Evolutionary conservation across 1,140 invertebrate species (phyloP), one percentile per base, ranked within the genome.

Genomic region (Thaumetopoea pityocampa): DNA sequence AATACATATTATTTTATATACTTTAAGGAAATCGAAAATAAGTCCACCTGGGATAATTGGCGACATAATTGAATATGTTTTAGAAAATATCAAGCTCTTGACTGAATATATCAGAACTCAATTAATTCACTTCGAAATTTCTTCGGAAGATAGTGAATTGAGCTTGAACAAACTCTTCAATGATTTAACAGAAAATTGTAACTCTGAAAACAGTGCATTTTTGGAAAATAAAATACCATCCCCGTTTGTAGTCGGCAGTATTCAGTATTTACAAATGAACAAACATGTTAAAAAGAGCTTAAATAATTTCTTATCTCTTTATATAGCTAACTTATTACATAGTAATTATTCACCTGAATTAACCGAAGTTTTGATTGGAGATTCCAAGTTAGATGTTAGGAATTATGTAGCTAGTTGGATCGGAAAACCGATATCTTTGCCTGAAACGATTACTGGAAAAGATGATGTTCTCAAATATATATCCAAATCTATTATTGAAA

Each of bases 1-100:
- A 68, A 86, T 92, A 17, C 86, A 91, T 61, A 83, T 92, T 36
- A 89, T 92, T 87, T 69, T 92, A 6, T 87, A 92, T 54, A 82
- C 86, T 3, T 41, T 83, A 15, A 54, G 71, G 6, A 67, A 76
- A 38, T 46, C 59, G 32, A 65, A 63, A 54, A 51, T 76, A 0
- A 51, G 51, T 1, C 65, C 68, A 14, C 56, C 67, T 32, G 63
- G 65, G 3, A 27, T 77, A 34, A 68, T 87, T 35, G 59, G 58
- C 14, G 56, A 85, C 18, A 56, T 79, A 26, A 58, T 88, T 11
- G 65, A 84, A 37, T 58, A 78, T 62, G 53, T 74, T 10, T 26
- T 80, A 9, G 40, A 49, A 29, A 72, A 79, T 47, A 51, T 51
- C 3, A 54, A 68, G 40, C 69, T 73, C 11, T 45, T 82, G 17